A percentile compares a stretch with the other conserved stretches of the same genome.
Evolutionary conservation across 2,797 vertebrate genomes (phyloP).

Genomic region (Acanthurus tractus): DNA sequence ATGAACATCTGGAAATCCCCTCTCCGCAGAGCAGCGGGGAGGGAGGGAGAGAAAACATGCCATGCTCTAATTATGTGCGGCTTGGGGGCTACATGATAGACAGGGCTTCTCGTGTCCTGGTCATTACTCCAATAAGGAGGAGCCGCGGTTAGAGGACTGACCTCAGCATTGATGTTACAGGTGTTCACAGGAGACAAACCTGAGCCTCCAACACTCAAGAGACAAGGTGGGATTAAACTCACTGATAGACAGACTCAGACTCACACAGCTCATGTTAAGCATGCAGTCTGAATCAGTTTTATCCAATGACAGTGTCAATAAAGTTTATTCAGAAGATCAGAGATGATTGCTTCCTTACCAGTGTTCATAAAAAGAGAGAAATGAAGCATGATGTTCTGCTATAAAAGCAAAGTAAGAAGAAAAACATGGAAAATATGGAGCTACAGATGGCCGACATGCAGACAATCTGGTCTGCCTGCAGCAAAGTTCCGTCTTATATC

Average conservation of each 20-base stretch:
- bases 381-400: too few species aligned
- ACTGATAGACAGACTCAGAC: slow-evolving; percentile 4
- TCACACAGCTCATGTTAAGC: too few species aligned
- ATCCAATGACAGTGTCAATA: background rate
- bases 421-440: too few species aligned
- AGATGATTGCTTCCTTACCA: background rate
- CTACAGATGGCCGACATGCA: too few species aligned
- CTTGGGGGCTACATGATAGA: slow-evolving; percentile 46
- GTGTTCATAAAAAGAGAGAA: too few species aligned
- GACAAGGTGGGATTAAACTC: slow-evolving; percentile 29
- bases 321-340: background rate
- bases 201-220: slow-evolving; percentile 23
- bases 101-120: slow-evolving; percentile 36
- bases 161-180: slow-evolving; percentile 46
- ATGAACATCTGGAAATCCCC: slow-evolving; percentile 82
- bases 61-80: slow-evolving; percentile 56
- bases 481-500: too few species aligned
- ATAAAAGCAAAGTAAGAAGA: background rate
- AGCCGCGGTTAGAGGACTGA: slow-evolving; percentile 36
- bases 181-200: slow-evolving; percentile 19
- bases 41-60: slow-evolving; percentile 58
- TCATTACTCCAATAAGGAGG: slow-evolving; percentile 64
- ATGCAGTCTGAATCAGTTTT: too few species aligned
- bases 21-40: slow-evolving; percentile 40
- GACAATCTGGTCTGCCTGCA: too few species aligned